phyloP scores from a whole-genome alignment of 2,113 vertebrate genomes.

The Peromyscus maniculatus region DNA sequence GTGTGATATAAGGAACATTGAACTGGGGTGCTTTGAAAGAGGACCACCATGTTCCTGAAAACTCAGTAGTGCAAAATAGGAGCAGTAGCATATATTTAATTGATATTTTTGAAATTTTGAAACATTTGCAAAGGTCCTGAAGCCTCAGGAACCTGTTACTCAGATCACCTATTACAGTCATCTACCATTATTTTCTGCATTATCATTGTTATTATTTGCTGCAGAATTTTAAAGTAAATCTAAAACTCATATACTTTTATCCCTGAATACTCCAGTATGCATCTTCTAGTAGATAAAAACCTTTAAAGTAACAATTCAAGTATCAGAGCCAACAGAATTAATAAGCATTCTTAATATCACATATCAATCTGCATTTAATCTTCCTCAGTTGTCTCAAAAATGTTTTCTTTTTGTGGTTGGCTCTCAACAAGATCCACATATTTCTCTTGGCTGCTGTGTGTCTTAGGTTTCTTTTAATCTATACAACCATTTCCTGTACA shows the following conservation, averaged over 20 bases:
- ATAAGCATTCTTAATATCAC: neutral
- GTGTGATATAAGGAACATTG: neutral
- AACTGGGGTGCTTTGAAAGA: neutral
- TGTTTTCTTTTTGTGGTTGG: neutral
- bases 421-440: neutral
- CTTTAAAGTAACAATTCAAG: neutral
- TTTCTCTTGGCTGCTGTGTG: neutral
- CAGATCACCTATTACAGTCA: neutral
- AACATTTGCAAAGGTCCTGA: neutral
- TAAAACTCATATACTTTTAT: neutral
- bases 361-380: slow-evolving; percentile 2
- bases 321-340: neutral
- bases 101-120: neutral
- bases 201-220: neutral
- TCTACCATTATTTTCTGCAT: neutral
- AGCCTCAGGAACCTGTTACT: neutral
- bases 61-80: neutral
- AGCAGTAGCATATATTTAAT: neutral
- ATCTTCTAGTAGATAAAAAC: neutral
- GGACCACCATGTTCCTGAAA: neutral
- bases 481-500: slow-evolving; percentile 14
- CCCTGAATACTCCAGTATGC: neutral
- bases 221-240: slow-evolving; percentile 8
- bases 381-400: neutral
- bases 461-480: slow-evolving; percentile 43